These are phyloP conservation scores for Lagenorhynchus albirostris DNA, from an alignment of 2,113 vertebrate genomes.

Conservation along the genomic window DNA sequence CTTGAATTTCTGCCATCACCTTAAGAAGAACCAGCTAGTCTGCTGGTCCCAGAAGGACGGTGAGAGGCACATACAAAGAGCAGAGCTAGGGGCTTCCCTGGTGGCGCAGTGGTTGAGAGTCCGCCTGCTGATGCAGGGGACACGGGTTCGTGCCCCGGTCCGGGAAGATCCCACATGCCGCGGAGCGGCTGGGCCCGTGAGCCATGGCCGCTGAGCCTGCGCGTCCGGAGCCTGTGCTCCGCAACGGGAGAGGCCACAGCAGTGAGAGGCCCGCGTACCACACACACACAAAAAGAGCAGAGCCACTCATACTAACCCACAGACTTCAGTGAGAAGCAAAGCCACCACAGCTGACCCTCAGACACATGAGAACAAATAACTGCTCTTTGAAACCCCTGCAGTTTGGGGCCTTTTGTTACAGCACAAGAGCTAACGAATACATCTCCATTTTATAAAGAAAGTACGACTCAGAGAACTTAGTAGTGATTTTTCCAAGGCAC, in stretches of 20 bases:
- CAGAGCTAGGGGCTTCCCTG: not conserved
- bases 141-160: too few relatives aligned
- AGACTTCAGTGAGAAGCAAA: not conserved
- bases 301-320: not conserved
- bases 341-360: rapidly evolving
- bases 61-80: rapidly evolving
- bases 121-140: too few relatives aligned
- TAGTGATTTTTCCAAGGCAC: not conserved
- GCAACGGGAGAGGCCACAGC: too few relatives aligned
- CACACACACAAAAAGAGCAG: not conserved
- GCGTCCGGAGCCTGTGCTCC: too few relatives aligned
- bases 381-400: not conserved
- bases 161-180: too few relatives aligned
- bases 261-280: too few relatives aligned
- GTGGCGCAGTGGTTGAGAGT: too few relatives aligned
- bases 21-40: not conserved
- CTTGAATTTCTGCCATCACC: not conserved
- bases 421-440: not conserved
- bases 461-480: not conserved
- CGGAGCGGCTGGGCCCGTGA: too few relatives aligned
- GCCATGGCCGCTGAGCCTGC: too few relatives aligned
- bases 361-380: not conserved
- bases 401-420: not conserved
- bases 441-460: not conserved
- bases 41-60: not conserved